phyloP scores from a whole-genome alignment of 2,888 invertebrate species.

The Atrina japonica region DNA sequence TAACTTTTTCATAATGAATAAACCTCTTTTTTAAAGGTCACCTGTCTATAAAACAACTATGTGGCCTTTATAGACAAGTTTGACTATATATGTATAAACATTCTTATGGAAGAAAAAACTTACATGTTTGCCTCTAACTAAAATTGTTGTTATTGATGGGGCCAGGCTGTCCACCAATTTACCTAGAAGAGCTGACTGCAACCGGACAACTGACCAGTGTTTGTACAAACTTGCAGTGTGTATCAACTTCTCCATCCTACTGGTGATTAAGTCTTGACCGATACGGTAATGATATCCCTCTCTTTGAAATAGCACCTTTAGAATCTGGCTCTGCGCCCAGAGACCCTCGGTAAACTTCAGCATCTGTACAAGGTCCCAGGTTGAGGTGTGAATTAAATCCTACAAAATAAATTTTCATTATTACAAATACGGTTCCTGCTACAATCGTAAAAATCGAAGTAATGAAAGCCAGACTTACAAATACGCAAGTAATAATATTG shows the following conservation, averaged over 20 bases:
- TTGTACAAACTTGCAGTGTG: slow-evolving; percentile 77
- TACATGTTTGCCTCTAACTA: slow-evolving; percentile 98
- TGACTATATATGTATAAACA: too few species aligned
- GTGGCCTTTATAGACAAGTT: too few species aligned
- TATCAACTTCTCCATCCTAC: slow-evolving; percentile 81
- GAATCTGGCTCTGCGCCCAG: slow-evolving; percentile 90
- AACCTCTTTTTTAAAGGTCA: not conserved
- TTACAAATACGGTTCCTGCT: not conserved
- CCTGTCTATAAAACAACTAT: not conserved
- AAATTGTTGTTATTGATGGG: slow-evolving; percentile 97
- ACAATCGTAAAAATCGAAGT: too few species aligned
- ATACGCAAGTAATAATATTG: too few species aligned
- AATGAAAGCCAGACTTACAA: too few species aligned
- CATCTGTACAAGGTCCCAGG: slow-evolving; percentile 88
- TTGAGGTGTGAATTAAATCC: slow-evolving; percentile 85
- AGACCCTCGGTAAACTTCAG: slow-evolving; percentile 87
- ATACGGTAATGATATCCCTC: slow-evolving; percentile 91
- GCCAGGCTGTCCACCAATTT: slow-evolving; percentile 99
- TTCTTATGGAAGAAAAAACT: too few species aligned
- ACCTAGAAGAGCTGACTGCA: slow-evolving; percentile 94
- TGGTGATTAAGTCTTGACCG: slow-evolving; percentile 81
- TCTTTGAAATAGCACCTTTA: slow-evolving; percentile 89
- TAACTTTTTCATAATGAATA: not conserved
- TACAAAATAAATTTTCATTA: slow-evolving; percentile 42
- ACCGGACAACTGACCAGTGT: slow-evolving; percentile 90